Evolutionary conservation across 2,113 vertebrate genomes (phyloP), one percentile per base, ranked within the genome.

Genomic region (Marmota flaviventris): DNA sequence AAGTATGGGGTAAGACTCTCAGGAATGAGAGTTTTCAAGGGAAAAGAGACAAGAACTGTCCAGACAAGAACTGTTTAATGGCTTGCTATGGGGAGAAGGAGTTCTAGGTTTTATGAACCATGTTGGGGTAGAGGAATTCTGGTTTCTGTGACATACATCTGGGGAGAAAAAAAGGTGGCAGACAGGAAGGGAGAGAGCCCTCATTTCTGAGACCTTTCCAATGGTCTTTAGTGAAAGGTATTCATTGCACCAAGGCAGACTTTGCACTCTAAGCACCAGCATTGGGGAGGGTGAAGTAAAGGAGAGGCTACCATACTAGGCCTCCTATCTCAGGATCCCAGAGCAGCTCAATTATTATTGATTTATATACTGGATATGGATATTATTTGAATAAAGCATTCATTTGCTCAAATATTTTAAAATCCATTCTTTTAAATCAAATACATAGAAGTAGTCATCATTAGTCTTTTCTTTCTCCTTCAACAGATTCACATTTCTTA

Each of bases 251-350:
- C 4, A 67, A 67, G 16, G 29, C 20, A 11, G n/a, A 20, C 4
- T 20, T 25, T 63, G 45, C 79, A 34, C 37, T 51, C 34, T 29
- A 69, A 79, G 32, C 5, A 7, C 10, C 5, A 32, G 4, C 51
- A 2, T 9, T 29, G 34, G 48, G 8, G 51, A 67, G 13, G 25
- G 34, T 27, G 25, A 39, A 48, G 2, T 4, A 45, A 63, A 1
- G 20, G 18, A 63, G 39, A 18, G 27, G 1, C 3, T 34, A 53
- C 0, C 25, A 17, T 32, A 5, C 24, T 70, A 3, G 4, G 2
- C 25, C 17, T 27, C 8, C 70, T 25, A 3, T 39, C 58, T 83
- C 25, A 65, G 22, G 24, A 25, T 63, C 4, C 29, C 29, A 83
- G 56, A 32, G 39, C 3, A 48, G 1, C 4, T 67, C 16, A 67